Evolutionary conservation across 2,113 vertebrate species (phyloP), one percentile per base, ranked within the genome.

Genomic region (Isichthys henryi): DNA sequence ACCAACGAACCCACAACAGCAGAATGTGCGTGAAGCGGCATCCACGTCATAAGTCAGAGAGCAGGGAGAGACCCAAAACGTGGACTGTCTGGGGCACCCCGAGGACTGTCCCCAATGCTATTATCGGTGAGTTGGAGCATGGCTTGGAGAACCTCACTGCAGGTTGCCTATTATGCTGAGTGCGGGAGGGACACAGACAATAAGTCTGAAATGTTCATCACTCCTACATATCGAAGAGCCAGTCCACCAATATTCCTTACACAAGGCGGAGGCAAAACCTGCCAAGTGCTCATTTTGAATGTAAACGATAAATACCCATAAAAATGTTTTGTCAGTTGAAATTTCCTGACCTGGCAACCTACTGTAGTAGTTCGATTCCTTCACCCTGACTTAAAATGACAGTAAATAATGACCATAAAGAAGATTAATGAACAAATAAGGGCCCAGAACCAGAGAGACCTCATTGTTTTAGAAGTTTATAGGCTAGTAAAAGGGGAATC

Each of bases 331-430:
- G 80, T 83, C 70, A n/a, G 80, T 83, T n/a, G 80, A 48, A 83
- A 46, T 83, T 39, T 46, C 80, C 80, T 46, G 3, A 6, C 39
- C 43, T 83, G 80, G 82, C 82, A 48, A 48, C 82, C 45, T 84
- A 48, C 45, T 84, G 45, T 48, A 45, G 48, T 84, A 46, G 43
- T 84, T 83, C 10, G 45, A 83, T 21, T 84, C 74, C 15, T 84
- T 84, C 43, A 48, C 23, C 82, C 82, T 23, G 82, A 17, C 45
- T 84, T 84, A 84, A 84, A 48, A 39, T 84, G 82, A 48, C 23
- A n/a, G 82, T n/a, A 84, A 84, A 84, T n/a, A 84, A 84, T 84
- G 45, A 23, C 45, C 43, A 46, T 84, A 84, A 84, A 84, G 21
- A 39, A 48, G 82, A 84, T n/a, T 46, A 48, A 84, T 48, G 82